phyloP scores from a whole-genome alignment of 2,113 vertebrate genomes.

The Chrysemys picta region DNA sequence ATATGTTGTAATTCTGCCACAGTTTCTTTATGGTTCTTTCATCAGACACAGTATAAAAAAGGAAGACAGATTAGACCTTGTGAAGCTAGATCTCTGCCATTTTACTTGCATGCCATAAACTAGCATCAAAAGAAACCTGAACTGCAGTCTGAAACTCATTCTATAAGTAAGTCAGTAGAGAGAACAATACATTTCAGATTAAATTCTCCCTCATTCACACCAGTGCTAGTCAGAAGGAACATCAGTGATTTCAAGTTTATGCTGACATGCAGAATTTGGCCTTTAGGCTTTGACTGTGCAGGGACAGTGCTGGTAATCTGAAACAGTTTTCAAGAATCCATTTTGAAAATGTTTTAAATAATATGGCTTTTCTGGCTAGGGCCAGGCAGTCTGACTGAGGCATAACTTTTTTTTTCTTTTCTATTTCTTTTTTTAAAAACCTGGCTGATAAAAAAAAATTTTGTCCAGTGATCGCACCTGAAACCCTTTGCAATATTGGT shows the following conservation, averaged over 20 bases:
- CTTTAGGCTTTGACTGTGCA: constrained; percentile 18
- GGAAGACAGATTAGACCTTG: neutral
- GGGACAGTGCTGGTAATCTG: neutral
- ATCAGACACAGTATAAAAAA: neutral
- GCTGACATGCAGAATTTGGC: neutral
- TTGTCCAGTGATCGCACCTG: neutral
- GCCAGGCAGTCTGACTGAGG: neutral
- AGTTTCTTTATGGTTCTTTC: neutral
- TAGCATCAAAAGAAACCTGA: constrained; percentile 21
- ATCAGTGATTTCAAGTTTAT: constrained; percentile 41
- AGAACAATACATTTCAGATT: constrained; percentile 14
- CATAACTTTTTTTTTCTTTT: fast-evolving
- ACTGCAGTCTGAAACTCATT: neutral
- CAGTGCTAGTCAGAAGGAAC: neutral
- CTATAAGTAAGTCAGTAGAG: constrained; percentile 29
- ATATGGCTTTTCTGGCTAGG: neutral
- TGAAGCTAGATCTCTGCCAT: neutral
- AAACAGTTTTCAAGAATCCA: neutral
- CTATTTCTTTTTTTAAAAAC: neutral
- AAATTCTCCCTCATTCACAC: constrained; percentile 32
- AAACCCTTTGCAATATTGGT: fast-evolving
- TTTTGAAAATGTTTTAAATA: neutral
- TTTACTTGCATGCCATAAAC: neutral
- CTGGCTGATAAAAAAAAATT: neutral
- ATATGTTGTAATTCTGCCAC: neutral